Evolutionary conservation across 2,888 invertebrate genomes (phyloP), one percentile per base, ranked within the genome.

Genomic region (Calliphora vomitoria): DNA sequence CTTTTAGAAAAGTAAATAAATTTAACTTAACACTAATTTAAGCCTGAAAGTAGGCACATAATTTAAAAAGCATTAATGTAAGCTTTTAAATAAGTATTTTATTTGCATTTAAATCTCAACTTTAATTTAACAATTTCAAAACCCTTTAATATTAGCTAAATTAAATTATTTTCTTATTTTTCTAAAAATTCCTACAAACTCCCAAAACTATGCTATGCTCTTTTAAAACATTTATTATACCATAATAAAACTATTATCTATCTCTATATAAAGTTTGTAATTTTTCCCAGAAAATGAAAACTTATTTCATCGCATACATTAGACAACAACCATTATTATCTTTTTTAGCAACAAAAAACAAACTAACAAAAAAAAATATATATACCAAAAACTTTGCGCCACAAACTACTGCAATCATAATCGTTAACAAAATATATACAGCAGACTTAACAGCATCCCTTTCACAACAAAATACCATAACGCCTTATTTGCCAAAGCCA

Each of bases 351-450:
- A 25, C 25, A 25, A 78, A 74, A 78, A n/a, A n/a, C n/a, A n/a
- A n/a, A n/a, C n/a, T n/a, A n/a, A n/a, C n/a, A n/a, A 62, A 11
- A 50, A 18, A 47, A 47, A 53, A 64, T n/a, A n/a, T n/a, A 64
- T 47, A 13, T 47, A 68, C 55, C 41, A 72, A 41, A 68, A 44
- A 68, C 18, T 25, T 81, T 47, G 53, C 68, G 35, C 66, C 66
- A 69, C 60, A 74, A 69, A 78, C 72, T 82, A 66, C 82, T 31
- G 82, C 82, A 86, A 68, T 69, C 85, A 78, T 82, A 85, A 81
- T 76, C 64, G 68, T 78, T 82, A 82, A 76, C 80, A 69, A 81
- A 62, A 66, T 72, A 80, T 53, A 74, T 55, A 11, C 38, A 11
- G 64, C 64, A 64, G 64, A 64, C 38, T 64, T 18, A 44, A 25